A percentile compares a stretch with the other conserved stretches of the same genome.
Conservation (phyloP, 2,797 vertebrate genomes). For the Scleropages formosus region DNA sequence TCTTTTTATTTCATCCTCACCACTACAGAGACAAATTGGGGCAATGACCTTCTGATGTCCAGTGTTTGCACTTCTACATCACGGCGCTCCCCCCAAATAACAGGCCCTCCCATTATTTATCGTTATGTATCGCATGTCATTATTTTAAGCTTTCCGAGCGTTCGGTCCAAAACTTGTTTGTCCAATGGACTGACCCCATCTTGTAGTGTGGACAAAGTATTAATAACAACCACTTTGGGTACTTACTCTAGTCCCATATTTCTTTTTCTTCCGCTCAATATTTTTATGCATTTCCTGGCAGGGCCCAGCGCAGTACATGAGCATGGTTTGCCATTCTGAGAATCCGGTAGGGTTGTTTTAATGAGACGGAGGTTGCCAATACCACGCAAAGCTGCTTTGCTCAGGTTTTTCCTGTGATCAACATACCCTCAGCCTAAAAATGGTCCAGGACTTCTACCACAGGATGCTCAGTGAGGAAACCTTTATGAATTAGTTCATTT, state of each 20-base stretch:
- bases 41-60: not conserved
- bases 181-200: conserved; percentile 47
- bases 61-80: not conserved
- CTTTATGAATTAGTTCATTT: too few relatives aligned
- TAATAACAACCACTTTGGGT: conserved; percentile 38
- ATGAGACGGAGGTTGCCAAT: not conserved
- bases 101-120: not conserved
- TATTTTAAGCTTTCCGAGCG: not conserved
- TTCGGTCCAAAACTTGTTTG: conserved; percentile 23
- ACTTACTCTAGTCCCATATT: conserved; percentile 27
- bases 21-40: not conserved
- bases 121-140: not conserved
- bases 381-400: not conserved
- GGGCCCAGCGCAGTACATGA: conserved; percentile 7
- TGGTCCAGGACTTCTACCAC: not conserved
- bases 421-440: not conserved
- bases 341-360: not conserved
- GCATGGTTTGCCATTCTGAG: conserved; percentile 14
- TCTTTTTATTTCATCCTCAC: too few relatives aligned
- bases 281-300: conserved; percentile 41
- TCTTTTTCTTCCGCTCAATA: conserved; percentile 28
- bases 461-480: not conserved
- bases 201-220: conserved; percentile 48
- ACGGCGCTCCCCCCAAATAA: not conserved
- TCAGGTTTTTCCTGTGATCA: not conserved